Percentiles rank a stretch among this genome's conserved stretches.
Evolutionary conservation across 2,888 invertebrate species (phyloP).

Genomic region (Pachymerium ferrugineum): DNA sequence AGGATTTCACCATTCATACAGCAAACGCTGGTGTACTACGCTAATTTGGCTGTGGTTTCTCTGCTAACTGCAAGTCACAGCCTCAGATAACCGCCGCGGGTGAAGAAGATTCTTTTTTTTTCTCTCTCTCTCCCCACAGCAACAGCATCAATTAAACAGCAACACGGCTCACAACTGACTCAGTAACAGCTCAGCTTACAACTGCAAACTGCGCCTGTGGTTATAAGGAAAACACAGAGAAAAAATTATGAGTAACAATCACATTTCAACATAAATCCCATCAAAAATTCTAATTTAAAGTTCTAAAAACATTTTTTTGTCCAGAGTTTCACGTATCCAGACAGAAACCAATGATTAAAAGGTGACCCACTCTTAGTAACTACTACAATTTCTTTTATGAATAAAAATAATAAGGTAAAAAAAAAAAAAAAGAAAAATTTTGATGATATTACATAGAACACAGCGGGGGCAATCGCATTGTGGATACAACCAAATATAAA

Average conservation of each 20-base stretch:
- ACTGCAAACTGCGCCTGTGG: conserved; percentile 35
- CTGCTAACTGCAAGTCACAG: background rate
- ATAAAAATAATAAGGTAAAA: background rate
- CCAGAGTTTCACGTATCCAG: background rate
- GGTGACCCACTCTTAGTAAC: background rate
- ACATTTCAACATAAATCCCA: background rate
- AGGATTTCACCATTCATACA: background rate
- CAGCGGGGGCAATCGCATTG: background rate
- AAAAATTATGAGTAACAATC: conserved; percentile 32
- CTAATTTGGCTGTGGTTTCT: background rate
- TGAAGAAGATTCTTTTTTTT: background rate
- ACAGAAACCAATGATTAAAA: background rate
- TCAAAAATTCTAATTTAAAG: background rate
- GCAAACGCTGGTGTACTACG: no score
- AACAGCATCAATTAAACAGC: background rate
- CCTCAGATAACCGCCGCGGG: background rate
- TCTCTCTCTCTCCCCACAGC: background rate
- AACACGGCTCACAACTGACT: conserved; percentile 28
- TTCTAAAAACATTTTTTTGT: background rate
- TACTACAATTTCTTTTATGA: background rate
- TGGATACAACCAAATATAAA: no score
- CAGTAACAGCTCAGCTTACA: conserved; percentile 33
- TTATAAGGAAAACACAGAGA: conserved; percentile 35
- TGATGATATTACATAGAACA: background rate
- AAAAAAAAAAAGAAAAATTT: background rate